Percentiles rank a stretch among this genome's conserved stretches.
phyloP scores from a whole-genome alignment of 2,888 invertebrate species.

The Leucoma salicis region DNA sequence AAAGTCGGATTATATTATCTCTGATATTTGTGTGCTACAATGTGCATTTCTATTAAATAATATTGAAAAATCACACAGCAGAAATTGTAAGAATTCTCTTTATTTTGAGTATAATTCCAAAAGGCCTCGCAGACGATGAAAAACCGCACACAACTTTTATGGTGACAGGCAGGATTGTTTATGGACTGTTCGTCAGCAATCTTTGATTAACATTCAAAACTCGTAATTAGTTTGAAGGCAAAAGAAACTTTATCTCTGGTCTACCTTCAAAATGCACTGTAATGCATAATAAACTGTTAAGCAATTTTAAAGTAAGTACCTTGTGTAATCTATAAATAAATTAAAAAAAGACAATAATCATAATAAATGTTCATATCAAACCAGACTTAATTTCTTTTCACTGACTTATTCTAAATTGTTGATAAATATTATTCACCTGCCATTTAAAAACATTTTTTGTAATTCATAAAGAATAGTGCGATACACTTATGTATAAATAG shows the following conservation, averaged over 20 bases:
- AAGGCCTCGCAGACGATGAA: slow-evolving; percentile 59
- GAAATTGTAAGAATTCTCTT: slow-evolving; percentile 55
- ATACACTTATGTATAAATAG: slow-evolving; percentile 29
- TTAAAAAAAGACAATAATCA: too few species aligned
- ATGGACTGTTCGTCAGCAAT: slow-evolving; percentile 57
- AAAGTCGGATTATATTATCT: not conserved
- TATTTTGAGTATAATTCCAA: slow-evolving; percentile 67
- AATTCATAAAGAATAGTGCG: too few species aligned
- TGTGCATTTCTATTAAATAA: not conserved
- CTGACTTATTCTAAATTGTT: too few species aligned
- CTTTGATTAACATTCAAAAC: slow-evolving; percentile 62
- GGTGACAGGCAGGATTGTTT: slow-evolving; percentile 67
- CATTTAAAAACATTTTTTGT: too few species aligned
- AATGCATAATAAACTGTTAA: too few species aligned
- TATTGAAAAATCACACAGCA: slow-evolving; percentile 36
- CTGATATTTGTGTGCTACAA: not conserved
- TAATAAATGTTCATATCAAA: too few species aligned
- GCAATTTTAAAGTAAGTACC: slow-evolving; percentile 13
- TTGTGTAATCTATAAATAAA: too few species aligned
- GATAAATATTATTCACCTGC: too few species aligned
- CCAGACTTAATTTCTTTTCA: too few species aligned
- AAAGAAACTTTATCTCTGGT: too few species aligned
- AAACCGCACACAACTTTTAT: slow-evolving; percentile 75
- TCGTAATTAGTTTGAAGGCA: slow-evolving; percentile 53
- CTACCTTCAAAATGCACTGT: too few species aligned